A percentile compares a stretch with the other conserved stretches of the same genome.
Evolutionary conservation across 1,140 invertebrate species (phyloP).

Genomic region (Ceratoteleas bidentatus): DNA sequence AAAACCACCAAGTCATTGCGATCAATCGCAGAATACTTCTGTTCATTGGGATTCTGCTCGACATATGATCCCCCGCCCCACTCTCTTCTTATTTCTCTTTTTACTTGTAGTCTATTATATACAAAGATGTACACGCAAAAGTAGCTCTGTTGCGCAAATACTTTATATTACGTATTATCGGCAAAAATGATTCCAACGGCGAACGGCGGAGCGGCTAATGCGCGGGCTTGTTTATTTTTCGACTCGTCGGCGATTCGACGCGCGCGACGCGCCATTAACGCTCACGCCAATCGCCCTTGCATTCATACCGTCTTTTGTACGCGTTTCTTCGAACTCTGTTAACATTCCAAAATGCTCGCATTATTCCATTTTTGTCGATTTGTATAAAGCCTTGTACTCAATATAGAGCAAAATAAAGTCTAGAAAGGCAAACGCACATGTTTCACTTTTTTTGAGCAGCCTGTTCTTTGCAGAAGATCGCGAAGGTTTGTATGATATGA

Average conservation of each 20-base stretch:
- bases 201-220: conserved; percentile 36
- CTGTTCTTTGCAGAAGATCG: conserved; percentile 25
- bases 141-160: conserved; percentile 50
- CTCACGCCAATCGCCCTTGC: conserved; percentile 42
- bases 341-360: conserved; percentile 80
- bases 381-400: conserved; percentile 81
- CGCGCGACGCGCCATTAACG: conserved; percentile 19
- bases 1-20: no score
- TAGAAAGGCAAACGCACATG: conserved; percentile 78
- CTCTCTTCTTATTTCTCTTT: conserved; percentile 29
- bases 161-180: conserved; percentile 56
- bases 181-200: conserved; percentile 51
- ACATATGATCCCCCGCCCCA: conserved; percentile 26
- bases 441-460: conserved; percentile 38
- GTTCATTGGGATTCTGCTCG: no score
- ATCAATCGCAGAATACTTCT: no score
- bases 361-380: conserved; percentile 74
- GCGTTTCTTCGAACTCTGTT: conserved; percentile 60
- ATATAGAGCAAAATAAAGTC: conserved; percentile 82
- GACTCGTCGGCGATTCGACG: neutral
- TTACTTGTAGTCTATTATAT: conserved; percentile 52
- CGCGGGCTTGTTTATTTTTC: conserved; percentile 23
- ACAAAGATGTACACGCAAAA: conserved; percentile 49
- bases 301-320: conserved; percentile 58
- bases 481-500: no score